Evolutionary conservation across 2,113 vertebrate genomes (phyloP).

Genomic region (Brachypodius melanocephalos): DNA sequence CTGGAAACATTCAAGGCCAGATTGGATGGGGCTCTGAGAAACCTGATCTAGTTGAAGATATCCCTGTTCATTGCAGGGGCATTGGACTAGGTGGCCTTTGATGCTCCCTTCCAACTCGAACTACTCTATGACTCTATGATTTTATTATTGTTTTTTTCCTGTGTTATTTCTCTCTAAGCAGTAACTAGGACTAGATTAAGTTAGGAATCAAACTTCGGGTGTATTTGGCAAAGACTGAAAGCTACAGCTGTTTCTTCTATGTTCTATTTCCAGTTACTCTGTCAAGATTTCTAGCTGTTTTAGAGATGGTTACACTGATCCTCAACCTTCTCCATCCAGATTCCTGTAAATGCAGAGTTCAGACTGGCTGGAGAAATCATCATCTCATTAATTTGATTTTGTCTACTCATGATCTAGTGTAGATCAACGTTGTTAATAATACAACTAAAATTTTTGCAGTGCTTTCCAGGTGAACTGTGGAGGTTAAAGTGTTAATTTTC

Average conservation of each 20-base stretch:
- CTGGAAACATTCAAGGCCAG: not conserved
- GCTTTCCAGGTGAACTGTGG: not conserved
- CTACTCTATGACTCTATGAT: not conserved
- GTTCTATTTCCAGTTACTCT: constrained; percentile 15
- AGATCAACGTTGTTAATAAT: constrained; percentile 57
- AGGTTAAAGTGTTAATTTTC: not conserved
- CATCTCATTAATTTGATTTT: constrained; percentile 46
- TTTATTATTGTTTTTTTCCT: not conserved
- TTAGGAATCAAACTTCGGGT: not conserved
- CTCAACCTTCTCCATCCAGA: not conserved
- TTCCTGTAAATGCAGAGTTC: constrained; percentile 14
- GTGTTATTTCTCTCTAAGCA: not conserved
- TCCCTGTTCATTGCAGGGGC: not conserved
- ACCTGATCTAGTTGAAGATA: not conserved
- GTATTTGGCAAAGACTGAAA: constrained; percentile 10
- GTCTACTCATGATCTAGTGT: not conserved
- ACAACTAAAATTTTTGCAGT: not conserved
- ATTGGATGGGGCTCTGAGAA: not conserved
- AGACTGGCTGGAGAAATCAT: constrained; percentile 29
- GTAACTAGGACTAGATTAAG: not conserved
- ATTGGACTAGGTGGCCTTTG: not conserved
- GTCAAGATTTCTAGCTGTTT: constrained; percentile 38
- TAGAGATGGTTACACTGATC: constrained; percentile 23
- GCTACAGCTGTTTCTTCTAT: not conserved
- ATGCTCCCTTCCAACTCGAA: not conserved